phyloP scores from a whole-genome alignment of 2,113 vertebrate genomes.

The Platycercus adscitus region DNA sequence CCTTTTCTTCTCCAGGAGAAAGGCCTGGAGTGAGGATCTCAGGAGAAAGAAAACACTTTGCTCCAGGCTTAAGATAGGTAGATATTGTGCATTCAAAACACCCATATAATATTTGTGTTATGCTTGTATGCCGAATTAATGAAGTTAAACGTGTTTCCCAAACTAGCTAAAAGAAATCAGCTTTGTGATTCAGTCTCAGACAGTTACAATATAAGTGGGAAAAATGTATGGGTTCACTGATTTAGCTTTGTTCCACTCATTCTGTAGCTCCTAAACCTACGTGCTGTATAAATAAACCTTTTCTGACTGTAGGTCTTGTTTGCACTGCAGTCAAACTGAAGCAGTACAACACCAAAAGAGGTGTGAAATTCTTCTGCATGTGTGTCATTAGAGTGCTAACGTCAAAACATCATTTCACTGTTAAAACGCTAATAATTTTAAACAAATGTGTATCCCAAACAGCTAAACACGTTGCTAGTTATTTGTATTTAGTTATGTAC shows the following conservation, averaged over 20 bases:
- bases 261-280: background rate
- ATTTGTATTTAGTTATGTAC: background rate
- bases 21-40: background rate
- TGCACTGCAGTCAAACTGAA: constrained; percentile 5
- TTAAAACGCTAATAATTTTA: background rate
- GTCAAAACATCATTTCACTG: background rate
- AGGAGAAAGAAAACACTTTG: background rate
- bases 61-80: background rate
- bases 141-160: background rate
- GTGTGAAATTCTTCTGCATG: background rate
- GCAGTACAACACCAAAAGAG: background rate
- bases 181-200: background rate
- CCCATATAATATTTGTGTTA: fast-evolving
- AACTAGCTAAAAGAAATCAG: background rate
- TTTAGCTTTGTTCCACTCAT: background rate
- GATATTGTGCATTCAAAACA: background rate
- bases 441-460: background rate
- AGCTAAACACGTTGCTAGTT: background rate
- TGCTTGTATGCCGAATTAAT: background rate
- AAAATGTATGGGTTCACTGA: background rate
- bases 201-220: background rate
- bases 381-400: background rate
- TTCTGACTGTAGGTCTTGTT: background rate
- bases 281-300: constrained; percentile 5
- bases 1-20: background rate